Percentiles rank a stretch among this genome's conserved stretches.
Evolutionary conservation across 2,797 vertebrate species (phyloP).

Genomic region (Acrossocheilus fasciatus): DNA sequence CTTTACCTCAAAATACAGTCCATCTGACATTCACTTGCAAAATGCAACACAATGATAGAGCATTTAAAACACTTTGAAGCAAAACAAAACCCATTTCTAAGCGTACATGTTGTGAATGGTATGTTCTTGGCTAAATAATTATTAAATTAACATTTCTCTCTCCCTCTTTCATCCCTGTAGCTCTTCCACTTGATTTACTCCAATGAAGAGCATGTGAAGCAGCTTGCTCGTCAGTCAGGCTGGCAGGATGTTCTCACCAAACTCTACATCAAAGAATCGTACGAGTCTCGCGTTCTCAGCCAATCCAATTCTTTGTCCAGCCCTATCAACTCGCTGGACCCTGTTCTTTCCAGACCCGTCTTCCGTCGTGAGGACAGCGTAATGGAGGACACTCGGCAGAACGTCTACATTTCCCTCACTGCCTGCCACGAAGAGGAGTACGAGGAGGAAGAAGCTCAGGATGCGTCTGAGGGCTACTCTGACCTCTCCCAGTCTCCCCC

Average conservation of each 20-base stretch:
- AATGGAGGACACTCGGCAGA: conserved; percentile 64
- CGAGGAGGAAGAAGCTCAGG: conserved; percentile 69
- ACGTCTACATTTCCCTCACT: conserved; percentile 71
- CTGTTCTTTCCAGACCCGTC: conserved; percentile 56
- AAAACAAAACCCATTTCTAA: background rate
- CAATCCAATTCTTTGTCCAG: conserved; percentile 63
- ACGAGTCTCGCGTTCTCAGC: conserved; percentile 76
- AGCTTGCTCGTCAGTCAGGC: conserved; percentile 85
- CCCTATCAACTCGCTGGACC: conserved; percentile 68
- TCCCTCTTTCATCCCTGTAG: conserved; percentile 69
- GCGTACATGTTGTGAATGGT: no score
- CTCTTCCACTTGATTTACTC: conserved; percentile 93
- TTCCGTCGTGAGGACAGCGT: conserved; percentile 69
- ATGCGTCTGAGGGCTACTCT: conserved; percentile 83
- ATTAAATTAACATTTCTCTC: background rate
- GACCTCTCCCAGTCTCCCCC: conserved; percentile 83
- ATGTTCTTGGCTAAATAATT: background rate
- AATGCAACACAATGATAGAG: background rate
- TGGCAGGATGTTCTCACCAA: conserved; percentile 97
- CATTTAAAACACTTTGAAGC: background rate
- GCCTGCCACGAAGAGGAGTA: conserved; percentile 71
- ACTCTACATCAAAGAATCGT: conserved; percentile 93
- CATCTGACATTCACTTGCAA: background rate
- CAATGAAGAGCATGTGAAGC: conserved; percentile 87
- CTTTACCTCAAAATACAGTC: background rate